Evolutionary conservation across 1,140 invertebrate genomes (phyloP), one percentile per base, ranked within the genome.

Genomic region (Drosophila arizonae): DNA sequence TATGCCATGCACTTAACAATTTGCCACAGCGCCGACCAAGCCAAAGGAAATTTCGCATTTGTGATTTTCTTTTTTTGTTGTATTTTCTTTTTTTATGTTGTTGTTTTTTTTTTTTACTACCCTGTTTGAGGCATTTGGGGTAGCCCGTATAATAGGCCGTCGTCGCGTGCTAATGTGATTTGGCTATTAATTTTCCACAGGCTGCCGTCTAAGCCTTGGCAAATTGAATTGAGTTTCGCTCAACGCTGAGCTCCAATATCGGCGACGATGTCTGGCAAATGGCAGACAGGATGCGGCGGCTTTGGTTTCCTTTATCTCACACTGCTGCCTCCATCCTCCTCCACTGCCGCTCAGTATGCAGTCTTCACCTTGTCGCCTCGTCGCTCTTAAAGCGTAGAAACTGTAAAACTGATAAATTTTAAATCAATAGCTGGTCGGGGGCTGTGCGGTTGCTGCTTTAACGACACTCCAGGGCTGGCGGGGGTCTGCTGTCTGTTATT

Each of bases 131-230:
- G 43, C n/a, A 46, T 30, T 52, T 43, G 52, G 60, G 26, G 33
- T 66, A 46, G 75, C 54, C 71, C 71, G 71, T 61, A 62, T 65
- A 71, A 72, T 67, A 71, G 62, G 76, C 67, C 63, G 46, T 66
- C 72, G 72, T 75, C 72, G 72, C 72, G 76, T 72, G 72, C 76
- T 78, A 78, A 78, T 78, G 76, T 78, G 72, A 78, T 78, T 78
- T 78, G 76, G 72, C 76, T 75, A 78, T 78, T 78, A 75, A 76
- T 78, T 78, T 78, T 71, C 67, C 62, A 60, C 56, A 74, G 72
- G 50, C 74, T 55, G 60, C 56, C 58, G 67, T 63, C 65, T 78
- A 71, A 76, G 76, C 63, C 67, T 55, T 45, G 57, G 48, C 66
- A 78, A 78, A 78, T 78, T 78, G 76, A 78, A 78, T 78, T 75